Evolutionary conservation across 2,113 vertebrate species (phyloP), one percentile per base, ranked within the genome.

Genomic region (Alaudala cheleensis): DNA sequence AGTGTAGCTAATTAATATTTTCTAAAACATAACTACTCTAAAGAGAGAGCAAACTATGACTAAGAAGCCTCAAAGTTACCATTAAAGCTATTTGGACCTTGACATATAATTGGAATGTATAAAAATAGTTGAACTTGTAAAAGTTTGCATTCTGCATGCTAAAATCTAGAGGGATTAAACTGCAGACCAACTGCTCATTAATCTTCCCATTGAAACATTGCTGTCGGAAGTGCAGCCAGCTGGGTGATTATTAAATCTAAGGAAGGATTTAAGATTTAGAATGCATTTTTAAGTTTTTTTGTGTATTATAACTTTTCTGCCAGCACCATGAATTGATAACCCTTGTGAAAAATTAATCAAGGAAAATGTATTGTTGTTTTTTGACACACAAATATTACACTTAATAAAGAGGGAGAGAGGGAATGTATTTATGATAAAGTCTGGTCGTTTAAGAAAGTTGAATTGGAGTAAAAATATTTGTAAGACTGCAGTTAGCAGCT

Each of bases 101-200:
- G 83, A 92, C 69, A 78, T 90, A 58, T 95, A 85, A 96, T 97
- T 89, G 90, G 76, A 96, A 96, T 94, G 81, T 80, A 92, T 88
- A 96, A 95, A 91, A 95, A 96, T 77, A 92, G 29, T 93, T 33
- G 81, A 92, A 72, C 85, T 97, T 95, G 70, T 86, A 74, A 78
- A 92, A 94, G 61, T 94, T 97, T 93, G 71, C 83, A 74, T 89
- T 96, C 87, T 82, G 49, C 47, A 62, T 92, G 84, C 82, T 95
- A 90, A 96, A 97, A 92, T 93, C 84, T 84, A 45, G 93, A 90
- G 79, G 47, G 86, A 97, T 96, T 97, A 96, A 95, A 65, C 93
- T 81, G 56, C 72, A 82, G 88, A 92, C 73, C 83, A 97, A 95
- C 94, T 93, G 73, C 77, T 97, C 64, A 79, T 95, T 97, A 95